Evolutionary conservation across 92 coral and sea anemone genomes (phyloP).

Genomic region (Heliopora coerulea): DNA sequence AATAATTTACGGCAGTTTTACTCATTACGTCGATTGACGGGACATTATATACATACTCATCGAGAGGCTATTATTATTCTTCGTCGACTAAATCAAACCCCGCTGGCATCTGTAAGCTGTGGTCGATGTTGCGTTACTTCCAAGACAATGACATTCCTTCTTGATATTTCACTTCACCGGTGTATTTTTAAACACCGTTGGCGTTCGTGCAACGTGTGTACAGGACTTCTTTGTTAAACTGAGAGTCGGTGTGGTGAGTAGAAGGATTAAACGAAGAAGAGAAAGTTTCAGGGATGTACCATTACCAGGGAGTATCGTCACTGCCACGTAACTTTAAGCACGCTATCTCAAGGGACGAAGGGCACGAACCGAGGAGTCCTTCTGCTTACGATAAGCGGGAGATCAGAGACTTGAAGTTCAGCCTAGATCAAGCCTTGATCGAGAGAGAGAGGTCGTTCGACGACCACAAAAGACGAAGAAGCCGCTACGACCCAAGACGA

Average conservation of each 20-base stretch:
- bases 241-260: neutral
- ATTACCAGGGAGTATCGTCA: neutral
- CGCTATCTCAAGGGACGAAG: neutral
- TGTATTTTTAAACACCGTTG: neutral
- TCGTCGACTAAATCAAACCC: slow-evolving; percentile 6
- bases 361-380: neutral
- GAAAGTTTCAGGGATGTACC: neutral
- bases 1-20: neutral
- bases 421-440: slow-evolving; percentile 6
- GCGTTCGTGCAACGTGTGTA: neutral
- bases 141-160: slow-evolving; percentile 34
- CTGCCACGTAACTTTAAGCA: neutral
- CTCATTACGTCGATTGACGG: neutral
- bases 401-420: slow-evolving; percentile 3
- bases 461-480: slow-evolving; percentile 12
- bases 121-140: slow-evolving; percentile 33
- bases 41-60: neutral
- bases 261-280: neutral
- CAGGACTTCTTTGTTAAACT: neutral
- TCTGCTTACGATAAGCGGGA: neutral
- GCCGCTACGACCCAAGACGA: slow-evolving; percentile 32
- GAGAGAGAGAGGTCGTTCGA: slow-evolving; percentile 4
- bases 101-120: slow-evolving; percentile 18
- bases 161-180: slow-evolving; percentile 16
- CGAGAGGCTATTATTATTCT: slow-evolving; percentile 33